Evolutionary conservation across 2,113 vertebrate species (phyloP).

Genomic region (Pseudopodoces humilis): DNA sequence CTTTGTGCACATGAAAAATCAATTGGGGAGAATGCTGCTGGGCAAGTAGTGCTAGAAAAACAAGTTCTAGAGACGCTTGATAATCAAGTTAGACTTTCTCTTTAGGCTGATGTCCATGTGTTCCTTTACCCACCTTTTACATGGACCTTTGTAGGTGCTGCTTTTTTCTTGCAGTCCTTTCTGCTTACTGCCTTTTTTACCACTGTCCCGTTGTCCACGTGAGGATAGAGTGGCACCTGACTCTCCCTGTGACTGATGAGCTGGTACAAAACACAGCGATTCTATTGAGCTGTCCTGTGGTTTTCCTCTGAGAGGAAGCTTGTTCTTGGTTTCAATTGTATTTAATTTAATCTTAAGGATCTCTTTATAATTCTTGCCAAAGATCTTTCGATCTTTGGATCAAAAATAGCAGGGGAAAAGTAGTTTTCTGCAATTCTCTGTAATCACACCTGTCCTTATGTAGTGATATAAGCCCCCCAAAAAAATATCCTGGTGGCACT

Average conservation of each 20-base stretch:
- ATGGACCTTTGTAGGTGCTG: background rate
- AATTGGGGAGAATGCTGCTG: background rate
- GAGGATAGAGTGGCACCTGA: background rate
- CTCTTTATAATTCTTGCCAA: background rate
- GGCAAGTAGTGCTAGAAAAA: slow-evolving; percentile 13
- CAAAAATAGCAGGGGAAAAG: background rate
- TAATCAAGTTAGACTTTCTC: background rate
- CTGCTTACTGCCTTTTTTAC: background rate
- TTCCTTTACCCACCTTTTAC: background rate
- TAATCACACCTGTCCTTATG: background rate
- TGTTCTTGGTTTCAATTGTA: background rate
- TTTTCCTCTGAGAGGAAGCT: background rate
- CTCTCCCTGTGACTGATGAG: background rate
- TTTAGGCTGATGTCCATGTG: background rate
- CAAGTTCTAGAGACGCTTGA: background rate
- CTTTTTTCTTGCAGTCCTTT: background rate
- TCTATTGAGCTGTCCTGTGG: background rate
- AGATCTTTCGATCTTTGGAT: background rate
- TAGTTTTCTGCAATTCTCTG: background rate
- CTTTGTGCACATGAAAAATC: background rate
- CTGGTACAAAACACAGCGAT: background rate
- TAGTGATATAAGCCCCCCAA: background rate
- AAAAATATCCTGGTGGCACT: background rate
- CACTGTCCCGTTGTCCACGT: background rate
- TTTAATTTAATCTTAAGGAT: slow-evolving; percentile 6